phyloP scores from a whole-genome alignment of 2,113 vertebrate species.

The Otus sunia region DNA sequence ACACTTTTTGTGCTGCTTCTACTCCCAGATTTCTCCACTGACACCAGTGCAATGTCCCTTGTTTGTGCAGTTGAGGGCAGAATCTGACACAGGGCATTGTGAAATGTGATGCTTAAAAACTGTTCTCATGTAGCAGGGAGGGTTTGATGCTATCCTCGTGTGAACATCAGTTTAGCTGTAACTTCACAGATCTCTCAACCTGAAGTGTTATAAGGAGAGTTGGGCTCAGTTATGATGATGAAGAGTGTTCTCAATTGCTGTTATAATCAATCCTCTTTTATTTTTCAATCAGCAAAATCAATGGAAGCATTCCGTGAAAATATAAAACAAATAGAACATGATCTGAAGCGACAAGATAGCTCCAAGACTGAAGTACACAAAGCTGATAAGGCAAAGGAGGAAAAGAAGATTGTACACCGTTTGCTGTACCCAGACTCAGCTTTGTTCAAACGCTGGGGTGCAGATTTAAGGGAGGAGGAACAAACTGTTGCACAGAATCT shows the following conservation, averaged over 20 bases:
- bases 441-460: conserved; percentile 38
- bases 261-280: neutral
- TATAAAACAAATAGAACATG: neutral
- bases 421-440: neutral
- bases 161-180: neutral
- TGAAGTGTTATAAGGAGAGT: neutral
- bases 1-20: neutral
- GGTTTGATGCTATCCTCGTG: neutral
- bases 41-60: neutral
- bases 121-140: neutral
- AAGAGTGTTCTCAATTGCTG: neutral
- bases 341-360: neutral
- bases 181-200: neutral
- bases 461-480: conserved; percentile 14
- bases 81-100: neutral
- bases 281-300: conserved; percentile 1
- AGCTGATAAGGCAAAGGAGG: neutral
- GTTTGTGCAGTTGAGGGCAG: neutral
- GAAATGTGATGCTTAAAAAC: neutral
- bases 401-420: neutral
- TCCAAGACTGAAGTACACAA: neutral
- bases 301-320: neutral
- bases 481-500: conserved; percentile 34
- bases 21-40: neutral
- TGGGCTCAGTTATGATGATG: neutral